Evolutionary conservation across 1,140 invertebrate species (phyloP).

Genomic region (Nomia melanderi): DNA sequence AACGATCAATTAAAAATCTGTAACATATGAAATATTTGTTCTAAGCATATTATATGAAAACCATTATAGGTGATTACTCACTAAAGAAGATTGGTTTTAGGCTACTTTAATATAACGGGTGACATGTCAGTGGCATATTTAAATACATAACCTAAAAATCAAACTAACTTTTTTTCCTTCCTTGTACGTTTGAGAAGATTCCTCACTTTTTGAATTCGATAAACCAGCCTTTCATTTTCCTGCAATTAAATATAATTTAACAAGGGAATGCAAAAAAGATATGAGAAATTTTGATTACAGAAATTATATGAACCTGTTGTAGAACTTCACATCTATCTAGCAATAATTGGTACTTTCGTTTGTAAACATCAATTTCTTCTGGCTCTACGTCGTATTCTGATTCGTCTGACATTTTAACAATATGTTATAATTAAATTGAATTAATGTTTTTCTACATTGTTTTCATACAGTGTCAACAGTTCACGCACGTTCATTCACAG

Average conservation of each 20-base stretch:
- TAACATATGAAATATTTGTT: slow-evolving; percentile 26
- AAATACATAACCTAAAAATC: slow-evolving; percentile 66
- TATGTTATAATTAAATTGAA: slow-evolving; percentile 49
- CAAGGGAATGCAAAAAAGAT: slow-evolving; percentile 17
- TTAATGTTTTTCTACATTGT: slow-evolving; percentile 45
- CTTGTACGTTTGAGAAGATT: slow-evolving; percentile 77
- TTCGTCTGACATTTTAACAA: slow-evolving; percentile 67
- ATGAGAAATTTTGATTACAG: slow-evolving; percentile 1
- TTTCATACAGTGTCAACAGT: slow-evolving; percentile 31
- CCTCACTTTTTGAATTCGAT: slow-evolving; percentile 78
- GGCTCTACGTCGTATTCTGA: slow-evolving; percentile 74
- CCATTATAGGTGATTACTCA: neutral
- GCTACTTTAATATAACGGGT: neutral
- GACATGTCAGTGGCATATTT: neutral
- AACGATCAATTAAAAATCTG: slow-evolving; percentile 79
- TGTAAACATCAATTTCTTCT: slow-evolving; percentile 77
- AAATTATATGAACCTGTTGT: slow-evolving; percentile 74
- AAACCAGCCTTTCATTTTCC: slow-evolving; percentile 80
- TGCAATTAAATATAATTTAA: slow-evolving; percentile 61
- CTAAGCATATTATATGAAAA: neutral
- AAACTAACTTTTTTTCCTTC: slow-evolving; percentile 80
- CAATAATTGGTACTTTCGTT: slow-evolving; percentile 78
- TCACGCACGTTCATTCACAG: slow-evolving; percentile 26
- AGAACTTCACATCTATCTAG: slow-evolving; percentile 78
- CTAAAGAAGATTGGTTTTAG: neutral